Base-by-base conservation (phyloP, 2,113 vertebrate species). In the Corythaeola cristata region DNA sequence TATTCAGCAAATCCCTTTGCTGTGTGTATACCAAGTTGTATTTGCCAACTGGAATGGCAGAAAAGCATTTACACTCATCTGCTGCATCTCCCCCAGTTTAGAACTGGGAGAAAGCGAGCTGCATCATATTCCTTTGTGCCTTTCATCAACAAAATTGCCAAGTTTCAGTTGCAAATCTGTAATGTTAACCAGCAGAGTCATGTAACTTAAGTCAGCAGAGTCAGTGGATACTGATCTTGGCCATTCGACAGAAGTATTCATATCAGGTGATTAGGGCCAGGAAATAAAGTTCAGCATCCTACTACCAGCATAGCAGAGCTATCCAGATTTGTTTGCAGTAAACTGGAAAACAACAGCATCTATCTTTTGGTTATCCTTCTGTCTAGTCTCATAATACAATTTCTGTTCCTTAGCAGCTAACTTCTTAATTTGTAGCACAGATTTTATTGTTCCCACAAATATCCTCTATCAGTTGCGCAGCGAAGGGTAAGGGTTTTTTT, bases 141-240 rank as follows among this genome's bases (percentile, higher is more conserved):
- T 96, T 94, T 93, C 93, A 91, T 92, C 93, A 88, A 89, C 63
- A 81, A 95, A 95, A 94, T 68, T 81, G 82, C 75, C 47, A 30
- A 88, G 88, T 84, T 97, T 85, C 91, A 87, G 63, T 90, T 96
- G 81, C 81, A 75, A 88, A 86, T 64, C 80, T 63, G 89, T 91
- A 96, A 96, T 6, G 15, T 71, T 78, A 97, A 86, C 90, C 84
- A 74, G 52, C 35, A 53, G 83, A 86, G 85, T 84, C 85, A 78
- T 17, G 56, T 93, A 94, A 93, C 75, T 1, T 28, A 83, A 96
- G 85, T 62, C 89, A 85, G 32, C 8, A 8, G 56, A 82, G 83
- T 72, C 76, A 91, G 83, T 32, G 64, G 85, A 95, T 86, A 86
- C 95, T 24, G 24, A 73, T 58, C 84, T 85, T 67, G 47, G 75